Conservation (phyloP, 2,888 invertebrate genomes). For the Volucella bombylans region DNA sequence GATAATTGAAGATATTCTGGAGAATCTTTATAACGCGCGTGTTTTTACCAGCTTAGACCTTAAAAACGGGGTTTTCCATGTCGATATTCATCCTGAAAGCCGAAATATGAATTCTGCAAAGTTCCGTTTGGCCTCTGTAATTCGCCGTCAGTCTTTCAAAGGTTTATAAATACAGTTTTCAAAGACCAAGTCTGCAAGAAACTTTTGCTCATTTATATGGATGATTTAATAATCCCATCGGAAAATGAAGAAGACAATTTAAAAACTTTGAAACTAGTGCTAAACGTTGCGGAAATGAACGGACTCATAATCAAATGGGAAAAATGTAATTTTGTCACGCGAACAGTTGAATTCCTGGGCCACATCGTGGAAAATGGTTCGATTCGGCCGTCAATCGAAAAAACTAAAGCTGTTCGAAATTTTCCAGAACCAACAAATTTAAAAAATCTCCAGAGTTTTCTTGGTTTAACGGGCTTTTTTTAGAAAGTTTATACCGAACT, state of each 20-base stretch:
- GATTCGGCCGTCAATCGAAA: slow-evolving; percentile 24
- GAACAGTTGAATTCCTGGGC: slow-evolving; percentile 35
- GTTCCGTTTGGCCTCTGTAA: too few species aligned
- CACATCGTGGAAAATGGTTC: slow-evolving; percentile 16
- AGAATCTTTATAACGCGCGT: slow-evolving; percentile 73
- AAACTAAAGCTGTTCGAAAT: slow-evolving; percentile 32
- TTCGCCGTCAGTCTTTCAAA: too few species aligned
- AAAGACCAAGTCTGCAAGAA: too few species aligned
- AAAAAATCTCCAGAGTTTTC: slow-evolving; percentile 37
- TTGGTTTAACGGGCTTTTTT: slow-evolving; percentile 19
- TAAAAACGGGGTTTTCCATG: neutral
- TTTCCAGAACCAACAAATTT: slow-evolving; percentile 33
- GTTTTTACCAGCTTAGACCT: slow-evolving; percentile 29
- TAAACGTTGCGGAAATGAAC: neutral
- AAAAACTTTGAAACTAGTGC: slow-evolving; percentile 44
- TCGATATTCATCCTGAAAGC: too few species aligned
- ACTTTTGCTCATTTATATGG: slow-evolving; percentile 15
- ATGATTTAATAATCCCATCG: slow-evolving; percentile 15
- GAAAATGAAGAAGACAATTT: neutral
- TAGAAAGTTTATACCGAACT: slow-evolving; percentile 27
- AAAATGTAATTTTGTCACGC: slow-evolving; percentile 26
- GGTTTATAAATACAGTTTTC: too few species aligned
- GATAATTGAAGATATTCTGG: slow-evolving; percentile 63
- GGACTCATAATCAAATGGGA: slow-evolving; percentile 32
- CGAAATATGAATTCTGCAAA: too few species aligned